Evolutionary conservation across 2,888 invertebrate species (phyloP), one percentile per base, ranked within the genome.

Genomic region (Pollenia amentaria): DNA sequence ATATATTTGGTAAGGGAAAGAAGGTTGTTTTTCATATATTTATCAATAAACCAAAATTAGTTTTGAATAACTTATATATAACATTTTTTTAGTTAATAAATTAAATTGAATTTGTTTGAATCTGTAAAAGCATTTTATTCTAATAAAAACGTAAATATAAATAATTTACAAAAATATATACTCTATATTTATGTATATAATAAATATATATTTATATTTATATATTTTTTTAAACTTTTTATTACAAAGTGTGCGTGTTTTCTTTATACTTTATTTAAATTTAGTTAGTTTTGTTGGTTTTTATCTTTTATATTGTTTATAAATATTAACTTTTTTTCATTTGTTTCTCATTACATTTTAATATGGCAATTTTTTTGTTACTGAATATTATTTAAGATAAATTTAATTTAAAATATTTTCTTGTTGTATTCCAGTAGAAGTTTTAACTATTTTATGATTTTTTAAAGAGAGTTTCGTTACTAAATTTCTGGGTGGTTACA

Each of bases 201-300:
- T 76, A 76, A 73, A 75, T 67, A 51, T 80, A 29, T 62, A 69
- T 78, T 69, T 75, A 55, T 81, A 38, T 69, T 9, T 16, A n/a
- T 51, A 38, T 73, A 62, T 77, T 79, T 69, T 78, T 75, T 29
- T 46, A 60, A 67, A 79, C 51, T 11, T 46, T 84, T 79, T 84
- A 87, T 80, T 87, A 87, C 87, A 84, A 87, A 87, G 80, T 87
- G 87, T 87, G 87, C 87, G 87, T 87, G 85, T 85, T 87, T 80
- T 76, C 62, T 84, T 87, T 60, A 85, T 87, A 82, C 87, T 87
- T 84, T 82, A 82, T 70, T 85, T 80, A 70, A 65, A 62, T 44
- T 73, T 77, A 72, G 38, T 78, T 78, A 60, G 11, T 51, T 73
- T 65, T 57, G 29, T 78, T 72, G 1, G 29, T 62, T 60, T 70